Evolutionary conservation across 2,113 vertebrate species (phyloP).

Genomic region (Falcunculus frontatus): DNA sequence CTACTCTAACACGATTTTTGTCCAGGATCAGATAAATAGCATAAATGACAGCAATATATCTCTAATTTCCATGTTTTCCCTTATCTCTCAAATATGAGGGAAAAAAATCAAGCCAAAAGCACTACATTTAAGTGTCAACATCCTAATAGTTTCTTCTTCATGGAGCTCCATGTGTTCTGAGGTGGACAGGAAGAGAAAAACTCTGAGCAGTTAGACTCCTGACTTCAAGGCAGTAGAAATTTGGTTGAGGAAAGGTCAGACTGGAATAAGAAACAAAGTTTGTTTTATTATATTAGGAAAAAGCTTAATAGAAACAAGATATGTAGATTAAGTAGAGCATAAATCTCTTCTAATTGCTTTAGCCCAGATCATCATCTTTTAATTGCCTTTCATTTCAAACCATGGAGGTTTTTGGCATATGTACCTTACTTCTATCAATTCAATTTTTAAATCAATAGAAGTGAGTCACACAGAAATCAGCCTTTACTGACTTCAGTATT

Average conservation of each 20-base stretch:
- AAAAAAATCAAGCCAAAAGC: not conserved
- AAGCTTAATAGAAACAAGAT: not conserved
- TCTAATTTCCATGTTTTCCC: not conserved
- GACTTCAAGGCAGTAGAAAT: not conserved
- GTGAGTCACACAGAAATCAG: not conserved
- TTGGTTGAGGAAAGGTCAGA: not conserved
- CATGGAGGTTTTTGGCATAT: not conserved
- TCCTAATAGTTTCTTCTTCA: not conserved
- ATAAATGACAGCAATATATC: not conserved
- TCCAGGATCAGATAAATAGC: not conserved
- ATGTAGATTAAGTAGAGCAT: not conserved
- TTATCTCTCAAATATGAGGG: not conserved
- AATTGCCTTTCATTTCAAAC: not conserved
- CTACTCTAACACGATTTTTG: not conserved
- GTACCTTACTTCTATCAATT: not conserved
- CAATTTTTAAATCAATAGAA: not conserved
- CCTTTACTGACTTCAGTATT: not conserved
- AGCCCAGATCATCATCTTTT: not conserved
- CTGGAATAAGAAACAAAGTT: not conserved
- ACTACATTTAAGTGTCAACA: not conserved
- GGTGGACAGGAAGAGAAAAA: not conserved
- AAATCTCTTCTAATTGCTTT: not conserved
- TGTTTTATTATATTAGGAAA: not conserved
- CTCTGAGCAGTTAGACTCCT: not conserved
- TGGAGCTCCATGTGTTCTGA: not conserved